phyloP scores from a whole-genome alignment of 2,113 vertebrate genomes.

The Nycticorax nycticorax region DNA sequence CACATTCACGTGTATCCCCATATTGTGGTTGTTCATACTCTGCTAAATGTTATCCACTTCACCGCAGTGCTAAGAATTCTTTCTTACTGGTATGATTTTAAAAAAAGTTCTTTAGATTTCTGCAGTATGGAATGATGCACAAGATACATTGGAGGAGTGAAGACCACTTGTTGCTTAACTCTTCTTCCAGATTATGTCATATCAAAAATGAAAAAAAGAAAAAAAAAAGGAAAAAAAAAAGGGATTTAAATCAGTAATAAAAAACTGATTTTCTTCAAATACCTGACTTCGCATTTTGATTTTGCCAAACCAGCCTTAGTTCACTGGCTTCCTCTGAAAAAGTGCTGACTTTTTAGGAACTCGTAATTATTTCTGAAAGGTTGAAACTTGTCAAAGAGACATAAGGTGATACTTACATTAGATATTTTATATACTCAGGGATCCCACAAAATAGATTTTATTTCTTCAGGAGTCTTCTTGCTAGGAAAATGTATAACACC shows the following conservation, averaged over 20 bases:
- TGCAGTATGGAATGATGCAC: background rate
- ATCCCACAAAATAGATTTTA: background rate
- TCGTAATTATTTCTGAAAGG: background rate
- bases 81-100: background rate
- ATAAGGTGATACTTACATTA: background rate
- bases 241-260: background rate
- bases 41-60: background rate
- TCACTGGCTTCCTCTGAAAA: background rate
- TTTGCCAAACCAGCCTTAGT: background rate
- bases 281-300: background rate
- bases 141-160: background rate
- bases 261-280: background rate
- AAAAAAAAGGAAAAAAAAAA: rapidly evolving
- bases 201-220: background rate
- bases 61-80: background rate
- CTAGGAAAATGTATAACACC: background rate
- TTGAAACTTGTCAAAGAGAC: background rate
- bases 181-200: background rate
- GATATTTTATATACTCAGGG: background rate
- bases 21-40: background rate
- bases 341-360: background rate
- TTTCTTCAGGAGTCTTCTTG: background rate
- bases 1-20: background rate
- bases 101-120: background rate
- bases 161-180: background rate